A percentile compares a stretch with the other conserved stretches of the same genome.
These are phyloP conservation scores for Rhorus exstirpatorius DNA, from an alignment of 2,888 invertebrate genomes.

Conservation along the genomic window DNA sequence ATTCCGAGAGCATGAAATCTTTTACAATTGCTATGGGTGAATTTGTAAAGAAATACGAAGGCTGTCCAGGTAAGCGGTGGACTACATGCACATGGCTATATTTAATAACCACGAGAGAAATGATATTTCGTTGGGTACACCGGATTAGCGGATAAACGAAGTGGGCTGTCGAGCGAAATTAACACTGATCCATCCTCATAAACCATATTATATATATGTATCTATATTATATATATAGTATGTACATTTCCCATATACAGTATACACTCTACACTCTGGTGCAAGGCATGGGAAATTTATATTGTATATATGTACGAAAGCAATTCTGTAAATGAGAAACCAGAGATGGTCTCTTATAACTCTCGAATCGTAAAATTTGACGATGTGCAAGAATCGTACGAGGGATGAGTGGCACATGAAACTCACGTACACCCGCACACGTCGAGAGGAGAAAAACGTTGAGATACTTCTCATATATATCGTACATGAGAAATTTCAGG, in stretches of 20 bases:
- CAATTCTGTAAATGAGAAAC: conserved; percentile 32
- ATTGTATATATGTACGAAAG: neutral
- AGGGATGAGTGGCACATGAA: conserved; percentile 18
- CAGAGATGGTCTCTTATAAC: conserved; percentile 51
- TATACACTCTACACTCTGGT: neutral
- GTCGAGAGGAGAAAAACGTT: conserved; percentile 29
- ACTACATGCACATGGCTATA: neutral
- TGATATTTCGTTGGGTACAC: conserved; percentile 19
- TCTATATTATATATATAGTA: neutral
- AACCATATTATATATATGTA: conserved; percentile 7
- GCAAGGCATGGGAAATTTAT: neutral
- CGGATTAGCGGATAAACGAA: conserved; percentile 42
- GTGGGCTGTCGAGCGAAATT: conserved; percentile 48
- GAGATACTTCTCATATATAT: neutral
- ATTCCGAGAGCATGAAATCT: conserved; percentile 1
- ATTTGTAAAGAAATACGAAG: conserved; percentile 3
- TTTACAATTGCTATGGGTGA: neutral
- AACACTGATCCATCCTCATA: conserved; percentile 30
- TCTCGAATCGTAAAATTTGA: conserved; percentile 58
- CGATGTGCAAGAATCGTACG: conserved; percentile 36
- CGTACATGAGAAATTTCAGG: neutral
- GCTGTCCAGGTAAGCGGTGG: neutral
- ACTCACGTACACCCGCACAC: conserved; percentile 41
- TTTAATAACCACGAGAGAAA: conserved; percentile 14
- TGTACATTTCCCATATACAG: neutral